phyloP scores from a whole-genome alignment of 1,140 invertebrate genomes.

The Leptonema lineaticorne region DNA sequence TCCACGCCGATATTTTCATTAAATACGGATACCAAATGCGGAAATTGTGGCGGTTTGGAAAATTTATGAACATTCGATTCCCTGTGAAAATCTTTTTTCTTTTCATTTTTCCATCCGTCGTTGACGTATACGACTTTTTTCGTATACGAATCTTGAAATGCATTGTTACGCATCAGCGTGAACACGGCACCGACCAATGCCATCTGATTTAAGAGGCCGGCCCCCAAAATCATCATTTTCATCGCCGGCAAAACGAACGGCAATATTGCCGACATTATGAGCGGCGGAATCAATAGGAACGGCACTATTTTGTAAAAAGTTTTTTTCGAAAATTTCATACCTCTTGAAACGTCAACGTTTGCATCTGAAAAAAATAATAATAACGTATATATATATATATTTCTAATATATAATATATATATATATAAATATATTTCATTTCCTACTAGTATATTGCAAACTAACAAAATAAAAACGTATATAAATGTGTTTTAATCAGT shows the following conservation, averaged over 20 bases:
- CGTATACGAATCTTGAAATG: conserved; percentile 50
- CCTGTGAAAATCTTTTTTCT: conserved; percentile 36
- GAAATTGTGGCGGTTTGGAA: neutral
- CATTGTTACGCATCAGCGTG: conserved; percentile 53
- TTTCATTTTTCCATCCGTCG: conserved; percentile 49
- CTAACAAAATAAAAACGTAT: no score
- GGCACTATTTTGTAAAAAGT: conserved; percentile 49
- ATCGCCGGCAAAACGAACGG: conserved; percentile 54
- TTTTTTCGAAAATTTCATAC: conserved; percentile 50
- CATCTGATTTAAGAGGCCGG: conserved; percentile 53
- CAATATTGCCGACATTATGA: conserved; percentile 54
- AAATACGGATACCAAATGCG: neutral
- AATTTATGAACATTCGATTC: neutral
- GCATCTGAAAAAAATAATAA: conserved; percentile 43
- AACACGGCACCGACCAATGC: conserved; percentile 52
- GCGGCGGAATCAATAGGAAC: conserved; percentile 49
- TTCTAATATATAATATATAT: no score
- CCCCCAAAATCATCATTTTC: conserved; percentile 51
- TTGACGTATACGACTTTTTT: conserved; percentile 54
- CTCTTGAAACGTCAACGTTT: conserved; percentile 43
- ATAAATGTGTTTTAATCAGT: no score
- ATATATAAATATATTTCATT: no score
- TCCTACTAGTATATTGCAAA: no score
- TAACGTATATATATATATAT: neutral
- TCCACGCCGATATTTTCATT: neutral